phyloP scores from a whole-genome alignment of 2,113 vertebrate species.

The Polypterus bichir region DNA sequence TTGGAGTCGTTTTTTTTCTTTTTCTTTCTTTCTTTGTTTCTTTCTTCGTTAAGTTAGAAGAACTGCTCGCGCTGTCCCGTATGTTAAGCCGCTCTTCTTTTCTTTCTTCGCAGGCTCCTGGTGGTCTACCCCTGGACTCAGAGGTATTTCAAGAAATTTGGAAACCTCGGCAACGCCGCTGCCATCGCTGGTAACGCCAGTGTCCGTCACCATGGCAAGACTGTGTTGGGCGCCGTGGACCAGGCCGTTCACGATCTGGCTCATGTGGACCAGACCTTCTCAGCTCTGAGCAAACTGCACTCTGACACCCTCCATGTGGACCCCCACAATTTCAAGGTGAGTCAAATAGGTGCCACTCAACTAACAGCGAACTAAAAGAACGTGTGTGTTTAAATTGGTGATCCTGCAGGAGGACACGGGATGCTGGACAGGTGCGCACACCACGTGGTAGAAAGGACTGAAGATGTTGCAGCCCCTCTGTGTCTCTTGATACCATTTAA shows the following conservation, averaged over 20 bases:
- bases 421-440: no score
- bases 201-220: constrained; percentile 50
- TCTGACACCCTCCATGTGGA: constrained; percentile 50
- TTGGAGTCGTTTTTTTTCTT: no score
- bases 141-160: constrained; percentile 39
- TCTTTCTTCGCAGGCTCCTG: constrained; percentile 30
- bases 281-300: constrained; percentile 42
- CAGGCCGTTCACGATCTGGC: constrained; percentile 42
- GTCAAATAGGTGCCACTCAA: neutral
- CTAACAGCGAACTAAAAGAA: neutral
- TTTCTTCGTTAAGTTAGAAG: no score
- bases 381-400: neutral
- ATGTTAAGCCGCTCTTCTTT: neutral
- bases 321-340: constrained; percentile 22
- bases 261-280: constrained; percentile 34
- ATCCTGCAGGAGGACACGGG: neutral
- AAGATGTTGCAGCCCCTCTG: no score
- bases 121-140: constrained; percentile 67
- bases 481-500: no score
- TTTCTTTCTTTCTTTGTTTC: no score
- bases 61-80: no score
- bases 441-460: no score
- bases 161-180: constrained; percentile 42
- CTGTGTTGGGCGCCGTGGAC: constrained; percentile 47
- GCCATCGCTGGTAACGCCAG: constrained; percentile 46